A percentile compares a stretch with the other conserved stretches of the same genome.
These are phyloP conservation scores for Trididemnum nubilum DNA, from an alignment of 23 tunicate genomes.

Conservation along the genomic window DNA sequence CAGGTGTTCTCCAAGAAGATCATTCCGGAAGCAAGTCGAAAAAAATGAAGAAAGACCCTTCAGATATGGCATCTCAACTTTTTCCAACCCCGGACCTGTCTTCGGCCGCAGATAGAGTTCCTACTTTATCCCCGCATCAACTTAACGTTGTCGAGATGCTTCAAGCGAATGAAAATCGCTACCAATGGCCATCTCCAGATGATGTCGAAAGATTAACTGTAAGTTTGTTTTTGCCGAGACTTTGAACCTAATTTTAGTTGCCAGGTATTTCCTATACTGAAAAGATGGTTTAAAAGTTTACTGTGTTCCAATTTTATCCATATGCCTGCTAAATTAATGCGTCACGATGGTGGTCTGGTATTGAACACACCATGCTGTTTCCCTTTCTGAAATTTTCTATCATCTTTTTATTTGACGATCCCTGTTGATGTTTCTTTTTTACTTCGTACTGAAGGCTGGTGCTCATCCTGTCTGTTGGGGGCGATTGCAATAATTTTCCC, in stretches of 20 bases:
- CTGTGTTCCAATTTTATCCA: background rate
- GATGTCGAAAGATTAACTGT: conserved; percentile 89
- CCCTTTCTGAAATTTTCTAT: no score
- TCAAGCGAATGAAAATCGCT: conserved; percentile 80
- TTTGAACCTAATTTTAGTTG: background rate
- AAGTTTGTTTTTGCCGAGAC: conserved; percentile 24
- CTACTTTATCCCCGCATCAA: conserved; percentile 76
- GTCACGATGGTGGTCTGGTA: no score
- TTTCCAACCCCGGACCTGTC: conserved; percentile 43
- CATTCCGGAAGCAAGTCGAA: conserved; percentile 50
- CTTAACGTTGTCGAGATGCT: conserved; percentile 78
- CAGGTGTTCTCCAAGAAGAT: conserved; percentile 63
- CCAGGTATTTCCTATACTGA: background rate
- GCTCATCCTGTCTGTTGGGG: no score
- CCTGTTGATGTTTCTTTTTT: no score
- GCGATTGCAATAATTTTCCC: no score
- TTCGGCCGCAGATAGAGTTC: conserved; percentile 40
- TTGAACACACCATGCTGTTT: no score
- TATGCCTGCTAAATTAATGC: background rate
- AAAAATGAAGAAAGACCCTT: conserved; percentile 50
- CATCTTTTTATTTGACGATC: no score
- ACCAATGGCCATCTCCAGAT: conserved; percentile 96
- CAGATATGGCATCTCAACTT: background rate
- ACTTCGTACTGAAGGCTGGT: no score
- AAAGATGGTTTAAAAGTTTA: no score